A percentile compares a stretch with the other conserved stretches of the same genome.
These are phyloP conservation scores for Scaptomyza hsui DNA, from an alignment of 1,140 invertebrate species.

Conservation along the genomic window DNA sequence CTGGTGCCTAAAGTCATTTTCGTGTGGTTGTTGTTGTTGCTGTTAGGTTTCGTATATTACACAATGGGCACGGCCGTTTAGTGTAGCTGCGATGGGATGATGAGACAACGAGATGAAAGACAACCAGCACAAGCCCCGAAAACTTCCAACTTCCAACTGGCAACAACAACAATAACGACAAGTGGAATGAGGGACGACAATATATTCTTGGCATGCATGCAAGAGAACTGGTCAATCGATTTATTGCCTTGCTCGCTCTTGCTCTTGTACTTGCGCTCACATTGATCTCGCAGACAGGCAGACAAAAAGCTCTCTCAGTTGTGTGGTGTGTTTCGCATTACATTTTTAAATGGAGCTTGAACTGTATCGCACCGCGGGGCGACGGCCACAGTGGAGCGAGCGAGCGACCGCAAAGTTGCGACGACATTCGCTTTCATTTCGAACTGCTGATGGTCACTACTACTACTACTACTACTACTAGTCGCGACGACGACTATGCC, in stretches of 20 bases:
- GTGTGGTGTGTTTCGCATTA: slow-evolving; percentile 24
- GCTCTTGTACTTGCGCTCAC: slow-evolving; percentile 29
- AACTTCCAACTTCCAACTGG: no score
- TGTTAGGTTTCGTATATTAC: slow-evolving; percentile 61
- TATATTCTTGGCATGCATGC: slow-evolving; percentile 64
- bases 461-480: slow-evolving; percentile 37
- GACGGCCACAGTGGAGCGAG: slow-evolving; percentile 49
- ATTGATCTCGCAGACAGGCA: slow-evolving; percentile 30
- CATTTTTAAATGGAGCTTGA: slow-evolving; percentile 73
- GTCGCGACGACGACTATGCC: not conserved
- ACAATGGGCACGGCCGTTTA: slow-evolving; percentile 55
- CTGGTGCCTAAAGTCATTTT: slow-evolving; percentile 36
- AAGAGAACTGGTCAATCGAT: slow-evolving; percentile 66
- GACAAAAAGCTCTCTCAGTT: not conserved
- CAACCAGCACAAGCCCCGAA: slow-evolving; percentile 12
- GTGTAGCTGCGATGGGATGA: slow-evolving; percentile 1
- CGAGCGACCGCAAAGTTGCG: slow-evolving; percentile 19
- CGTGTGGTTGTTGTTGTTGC: slow-evolving; percentile 17
- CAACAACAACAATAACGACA: slow-evolving; percentile 33
- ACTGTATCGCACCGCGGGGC: slow-evolving; percentile 70
- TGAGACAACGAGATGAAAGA: slow-evolving; percentile 24
- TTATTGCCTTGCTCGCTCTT: slow-evolving; percentile 31
- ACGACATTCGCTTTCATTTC: slow-evolving; percentile 79
- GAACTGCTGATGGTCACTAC: slow-evolving; percentile 65
- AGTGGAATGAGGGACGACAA: slow-evolving; percentile 45